These are phyloP conservation scores for Sphaerodactylus townsendi DNA, from an alignment of 2,113 vertebrate genomes.

Conservation along the genomic window DNA sequence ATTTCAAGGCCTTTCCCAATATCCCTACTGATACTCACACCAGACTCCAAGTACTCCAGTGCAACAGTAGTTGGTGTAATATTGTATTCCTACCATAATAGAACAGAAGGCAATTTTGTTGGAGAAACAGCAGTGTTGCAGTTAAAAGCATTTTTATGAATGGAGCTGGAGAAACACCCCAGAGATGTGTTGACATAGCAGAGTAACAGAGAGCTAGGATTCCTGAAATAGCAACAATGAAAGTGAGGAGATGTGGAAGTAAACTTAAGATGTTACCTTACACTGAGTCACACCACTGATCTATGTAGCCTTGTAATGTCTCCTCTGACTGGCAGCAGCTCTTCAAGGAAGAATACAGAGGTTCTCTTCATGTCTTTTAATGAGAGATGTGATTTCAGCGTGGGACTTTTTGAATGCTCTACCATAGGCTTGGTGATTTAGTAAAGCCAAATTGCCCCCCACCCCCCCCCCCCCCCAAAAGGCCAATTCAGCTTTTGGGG, in stretches of 20 bases:
- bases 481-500: no score
- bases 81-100: neutral
- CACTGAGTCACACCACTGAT: no score
- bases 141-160: neutral
- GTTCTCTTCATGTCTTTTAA: no score
- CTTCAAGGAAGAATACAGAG: neutral
- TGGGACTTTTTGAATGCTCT: no score
- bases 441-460: no score
- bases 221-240: neutral
- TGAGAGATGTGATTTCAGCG: no score
- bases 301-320: neutral
- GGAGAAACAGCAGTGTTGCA: neutral
- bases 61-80: neutral
- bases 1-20: neutral
- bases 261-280: no score
- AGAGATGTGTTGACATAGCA: neutral
- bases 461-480: no score
- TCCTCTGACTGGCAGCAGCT: neutral
- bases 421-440: no score
- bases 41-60: neutral
- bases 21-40: neutral
- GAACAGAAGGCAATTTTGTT: neutral
- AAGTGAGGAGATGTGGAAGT: neutral
- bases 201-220: neutral
- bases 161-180: rapidly evolving